Evolutionary conservation across 2,888 invertebrate species (phyloP).

Genomic region (Diaprepes abbreviatus): DNA sequence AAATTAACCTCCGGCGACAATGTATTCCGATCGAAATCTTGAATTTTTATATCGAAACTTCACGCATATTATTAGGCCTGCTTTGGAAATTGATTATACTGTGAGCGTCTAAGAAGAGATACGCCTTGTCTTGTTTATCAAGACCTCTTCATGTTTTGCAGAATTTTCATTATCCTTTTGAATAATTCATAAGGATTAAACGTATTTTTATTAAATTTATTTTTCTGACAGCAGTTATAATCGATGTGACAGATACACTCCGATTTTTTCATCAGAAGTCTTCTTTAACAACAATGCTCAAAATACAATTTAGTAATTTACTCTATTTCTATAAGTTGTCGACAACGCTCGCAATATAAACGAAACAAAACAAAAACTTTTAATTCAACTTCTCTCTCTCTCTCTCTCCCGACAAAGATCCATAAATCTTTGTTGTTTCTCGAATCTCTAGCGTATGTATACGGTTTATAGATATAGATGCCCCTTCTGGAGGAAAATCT

Average conservation of each 20-base stretch:
- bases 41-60: slow-evolving; percentile 23
- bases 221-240: neutral
- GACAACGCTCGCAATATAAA: neutral
- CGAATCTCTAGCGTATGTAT: slow-evolving; percentile 52
- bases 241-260: slow-evolving; percentile 3
- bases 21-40: neutral
- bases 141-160: slow-evolving; percentile 22
- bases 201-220: slow-evolving; percentile 20
- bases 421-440: slow-evolving; percentile 52
- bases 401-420: slow-evolving; percentile 40
- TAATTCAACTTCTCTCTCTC: slow-evolving; percentile 42
- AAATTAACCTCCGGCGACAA: neutral
- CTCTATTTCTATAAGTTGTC: slow-evolving; percentile 8
- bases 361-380: slow-evolving; percentile 36
- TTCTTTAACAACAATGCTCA: too few relatives aligned
- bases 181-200: slow-evolving; percentile 34
- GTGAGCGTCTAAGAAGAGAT: slow-evolving; percentile 1
- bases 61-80: slow-evolving; percentile 23
- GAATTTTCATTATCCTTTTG: slow-evolving; percentile 27
- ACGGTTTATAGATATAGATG: slow-evolving; percentile 42
- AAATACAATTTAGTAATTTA: too few relatives aligned
- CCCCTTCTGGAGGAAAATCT: slow-evolving; percentile 38
- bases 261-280: neutral
- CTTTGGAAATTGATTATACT: slow-evolving; percentile 32
- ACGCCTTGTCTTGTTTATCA: slow-evolving; percentile 31